phyloP scores from a whole-genome alignment of 2,888 invertebrate genomes.

The Alloplasta piceator region DNA sequence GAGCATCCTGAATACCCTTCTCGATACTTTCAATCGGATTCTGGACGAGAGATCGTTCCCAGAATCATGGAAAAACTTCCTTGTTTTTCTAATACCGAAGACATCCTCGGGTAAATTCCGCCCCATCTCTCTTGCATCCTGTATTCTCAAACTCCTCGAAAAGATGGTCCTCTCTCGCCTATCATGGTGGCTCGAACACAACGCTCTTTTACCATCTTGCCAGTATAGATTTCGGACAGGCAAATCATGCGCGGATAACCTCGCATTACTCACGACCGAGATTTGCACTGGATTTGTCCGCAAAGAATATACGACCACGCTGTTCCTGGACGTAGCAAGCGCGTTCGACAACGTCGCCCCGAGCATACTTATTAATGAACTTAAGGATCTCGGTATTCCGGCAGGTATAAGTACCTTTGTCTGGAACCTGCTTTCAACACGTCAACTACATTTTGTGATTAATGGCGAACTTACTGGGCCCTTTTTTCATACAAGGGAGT shows the following conservation, averaged over 20 bases:
- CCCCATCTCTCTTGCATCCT: constrained; percentile 29
- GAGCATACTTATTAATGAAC: constrained; percentile 7
- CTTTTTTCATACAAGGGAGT: constrained; percentile 7
- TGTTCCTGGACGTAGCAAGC: constrained; percentile 33
- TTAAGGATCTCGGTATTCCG: constrained; percentile 26
- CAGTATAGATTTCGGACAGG: constrained; percentile 42
- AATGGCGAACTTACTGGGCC: constrained; percentile 20
- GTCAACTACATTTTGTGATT: constrained; percentile 3
- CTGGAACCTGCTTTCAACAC: constrained; percentile 21
- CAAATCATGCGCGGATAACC: constrained; percentile 30
- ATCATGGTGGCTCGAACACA: constrained; percentile 35
- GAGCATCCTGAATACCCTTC: background rate
- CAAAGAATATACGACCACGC: background rate
- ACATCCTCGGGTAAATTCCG: background rate
- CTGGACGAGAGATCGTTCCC: background rate
- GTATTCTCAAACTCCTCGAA: constrained; percentile 12
- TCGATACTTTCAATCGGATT: constrained; percentile 15
- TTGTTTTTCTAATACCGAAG: constrained; percentile 30
- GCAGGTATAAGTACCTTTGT: constrained; percentile 5
- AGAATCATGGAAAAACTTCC: constrained; percentile 28
- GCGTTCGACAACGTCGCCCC: constrained; percentile 44
- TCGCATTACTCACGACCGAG: constrained; percentile 18
- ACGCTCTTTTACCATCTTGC: background rate
- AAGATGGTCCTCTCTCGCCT: constrained; percentile 15
- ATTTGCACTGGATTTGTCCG: constrained; percentile 12